Base-by-base conservation (phyloP, 2,113 vertebrate species). In the Myocastor coypus region DNA sequence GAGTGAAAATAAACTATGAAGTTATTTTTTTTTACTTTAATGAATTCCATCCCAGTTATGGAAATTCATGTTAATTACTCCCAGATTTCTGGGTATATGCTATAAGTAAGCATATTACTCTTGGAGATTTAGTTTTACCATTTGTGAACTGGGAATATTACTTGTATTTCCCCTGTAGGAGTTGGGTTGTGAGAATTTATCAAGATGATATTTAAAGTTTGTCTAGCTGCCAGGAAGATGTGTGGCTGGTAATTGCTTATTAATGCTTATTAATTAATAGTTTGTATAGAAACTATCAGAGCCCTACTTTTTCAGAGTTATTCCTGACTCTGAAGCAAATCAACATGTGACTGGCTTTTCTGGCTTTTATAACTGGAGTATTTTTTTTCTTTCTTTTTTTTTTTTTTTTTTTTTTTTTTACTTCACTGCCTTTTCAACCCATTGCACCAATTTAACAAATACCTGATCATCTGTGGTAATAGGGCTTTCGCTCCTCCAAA, bases 81-180 rank as follows among this genome's bases (percentile, higher is more conserved):
- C n/a, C 26, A 88, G 68, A 66, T 89, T 83, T 95, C 78, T 94
- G 71, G 68, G 40, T 75, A 37, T 95, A 34, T 52, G 34, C 57
- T 59, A 93, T 75, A 42, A 86, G 85, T 85, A 55, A 89, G 12
- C 46, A 10, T 11, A 5, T n/a, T 71, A 40, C 42, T 87, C 16
- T 82, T 59, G 34, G n/a, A 83, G 50, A 6, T 69, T 87, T 91
- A 26, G 16, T 88, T 97, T 96, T 64, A 17, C 87, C 61, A 64
- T 66, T 87, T 88, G 40, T 78, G 50, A 91, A 63, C 28, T 50
- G 26, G 86, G 5, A 83, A 13, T 78, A 20, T 52, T n/a, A 57
- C 57, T 77, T 92, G 80, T 28, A 20, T 78, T 55, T 22, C n/a
- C 8, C 66, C 37, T 87, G 24, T 2, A 55, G 64, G 34, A 52